Evolutionary conservation across 2,797 vertebrate genomes (phyloP).

Genomic region (Danio jaintianensis): DNA sequence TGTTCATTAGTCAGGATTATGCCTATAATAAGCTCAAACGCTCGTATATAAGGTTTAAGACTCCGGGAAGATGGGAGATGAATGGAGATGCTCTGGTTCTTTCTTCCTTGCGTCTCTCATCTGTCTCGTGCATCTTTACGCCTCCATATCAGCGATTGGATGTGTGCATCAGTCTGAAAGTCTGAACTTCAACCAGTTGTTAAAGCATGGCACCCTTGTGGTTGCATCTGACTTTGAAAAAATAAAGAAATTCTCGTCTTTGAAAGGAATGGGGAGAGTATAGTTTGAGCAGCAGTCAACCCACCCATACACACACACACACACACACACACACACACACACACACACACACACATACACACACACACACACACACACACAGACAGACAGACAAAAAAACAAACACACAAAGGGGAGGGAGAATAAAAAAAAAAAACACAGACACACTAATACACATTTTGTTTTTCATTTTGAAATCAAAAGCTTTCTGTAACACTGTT

Average conservation of each 20-base stretch:
- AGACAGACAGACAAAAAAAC: not conserved
- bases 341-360: constrained; percentile 38
- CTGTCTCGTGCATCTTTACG: constrained; percentile 47
- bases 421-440: constrained; percentile 18
- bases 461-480: constrained; percentile 76
- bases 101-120: constrained; percentile 38
- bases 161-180: constrained; percentile 37
- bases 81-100: constrained; percentile 50
- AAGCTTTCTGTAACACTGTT: constrained; percentile 68
- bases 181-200: constrained; percentile 76
- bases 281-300: constrained; percentile 64
- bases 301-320: constrained; percentile 43
- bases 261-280: constrained; percentile 70
- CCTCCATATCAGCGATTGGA: constrained; percentile 44
- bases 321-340: not conserved
- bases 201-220: constrained; percentile 71
- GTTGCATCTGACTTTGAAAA: constrained; percentile 76
- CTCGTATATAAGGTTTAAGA: constrained; percentile 42
- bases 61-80: constrained; percentile 40
- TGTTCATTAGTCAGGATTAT: constrained; percentile 46
- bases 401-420: constrained; percentile 33
- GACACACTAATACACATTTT: constrained; percentile 62
- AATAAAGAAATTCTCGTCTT: constrained; percentile 64
- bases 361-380: not conserved
- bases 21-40: constrained; percentile 48